Percentiles rank a stretch among this genome's conserved stretches.
Conservation (phyloP, 2,113 vertebrate genomes). For the Lepisosteus osseus region DNA sequence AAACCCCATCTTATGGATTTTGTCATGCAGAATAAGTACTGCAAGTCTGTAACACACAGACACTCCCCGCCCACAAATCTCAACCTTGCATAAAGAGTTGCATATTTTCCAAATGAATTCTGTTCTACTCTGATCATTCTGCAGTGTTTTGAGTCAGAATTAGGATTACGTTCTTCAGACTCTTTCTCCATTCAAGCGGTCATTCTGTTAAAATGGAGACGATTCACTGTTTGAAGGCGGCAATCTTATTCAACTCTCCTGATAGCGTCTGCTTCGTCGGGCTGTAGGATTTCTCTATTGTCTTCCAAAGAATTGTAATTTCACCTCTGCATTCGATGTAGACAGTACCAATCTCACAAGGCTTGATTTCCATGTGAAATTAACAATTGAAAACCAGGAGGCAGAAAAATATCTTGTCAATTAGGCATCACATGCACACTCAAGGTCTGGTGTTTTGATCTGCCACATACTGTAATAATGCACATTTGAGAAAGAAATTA, state of each 20-base stretch:
- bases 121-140: conserved; percentile 39
- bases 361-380: conserved; percentile 47
- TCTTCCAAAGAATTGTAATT: conserved; percentile 34
- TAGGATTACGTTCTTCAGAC: conserved; percentile 18
- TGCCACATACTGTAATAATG: too few species aligned
- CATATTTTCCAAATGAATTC: conserved; percentile 40
- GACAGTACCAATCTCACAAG: conserved; percentile 30
- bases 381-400: conserved; percentile 33
- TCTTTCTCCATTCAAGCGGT: conserved; percentile 23
- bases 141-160: conserved; percentile 28
- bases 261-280: conserved; percentile 26
- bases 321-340: background rate
- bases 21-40: too few species aligned
- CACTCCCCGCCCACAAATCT: too few species aligned
- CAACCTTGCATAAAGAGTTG: too few species aligned
- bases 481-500: too few species aligned
- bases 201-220: conserved; percentile 14
- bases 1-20: too few species aligned
- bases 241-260: conserved; percentile 13
- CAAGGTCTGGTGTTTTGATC: background rate
- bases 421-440: conserved; percentile 38
- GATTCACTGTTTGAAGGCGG: conserved; percentile 18
- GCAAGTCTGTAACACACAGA: too few species aligned
- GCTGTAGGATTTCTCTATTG: conserved; percentile 25
- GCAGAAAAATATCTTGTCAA: conserved; percentile 38